These are phyloP conservation scores for Parnassius apollo DNA, from an alignment of 2,888 invertebrate species.

Conservation along the genomic window DNA sequence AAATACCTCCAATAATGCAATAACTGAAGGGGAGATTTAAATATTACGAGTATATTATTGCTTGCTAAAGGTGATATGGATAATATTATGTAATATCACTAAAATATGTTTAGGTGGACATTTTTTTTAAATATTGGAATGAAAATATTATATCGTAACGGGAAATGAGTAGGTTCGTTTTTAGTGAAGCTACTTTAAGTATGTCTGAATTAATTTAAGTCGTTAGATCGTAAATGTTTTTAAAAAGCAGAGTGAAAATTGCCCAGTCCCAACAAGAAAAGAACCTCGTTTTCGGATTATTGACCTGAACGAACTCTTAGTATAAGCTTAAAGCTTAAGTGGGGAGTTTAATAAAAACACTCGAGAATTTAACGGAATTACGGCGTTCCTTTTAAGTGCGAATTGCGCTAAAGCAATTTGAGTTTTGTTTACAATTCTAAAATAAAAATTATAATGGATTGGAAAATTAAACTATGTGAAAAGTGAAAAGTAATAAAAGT, in stretches of 20 bases:
- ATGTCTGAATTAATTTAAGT: slow-evolving; percentile 16
- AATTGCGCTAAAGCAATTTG: slow-evolving; percentile 24
- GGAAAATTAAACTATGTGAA: too few relatives aligned
- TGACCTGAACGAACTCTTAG: slow-evolving; percentile 26
- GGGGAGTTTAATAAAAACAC: slow-evolving; percentile 27
- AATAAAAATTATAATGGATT: too few relatives aligned
- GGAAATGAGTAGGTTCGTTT: neutral
- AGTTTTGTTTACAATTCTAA: slow-evolving; percentile 21
- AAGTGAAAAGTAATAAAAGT: too few relatives aligned
- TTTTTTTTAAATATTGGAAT: too few relatives aligned
- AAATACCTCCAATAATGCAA: slow-evolving; percentile 45
- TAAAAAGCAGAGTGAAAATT: slow-evolving; percentile 21
- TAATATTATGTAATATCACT: slow-evolving; percentile 3
- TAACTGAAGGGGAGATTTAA: slow-evolving; percentile 47
- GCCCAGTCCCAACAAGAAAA: slow-evolving; percentile 23
- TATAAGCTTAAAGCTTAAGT: slow-evolving; percentile 27
- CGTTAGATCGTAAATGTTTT: slow-evolving; percentile 24
- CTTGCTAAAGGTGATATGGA: slow-evolving; percentile 8
- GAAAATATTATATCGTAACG: too few relatives aligned
- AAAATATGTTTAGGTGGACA: neutral
- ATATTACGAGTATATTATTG: slow-evolving; percentile 45
- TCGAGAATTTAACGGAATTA: slow-evolving; percentile 28
- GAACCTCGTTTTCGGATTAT: slow-evolving; percentile 27
- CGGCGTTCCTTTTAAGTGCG: slow-evolving; percentile 22
- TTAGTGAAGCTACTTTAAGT: slow-evolving; percentile 11